Evolutionary conservation across 2,888 invertebrate species (phyloP).

Genomic region (Sarcophaga rosellei): DNA sequence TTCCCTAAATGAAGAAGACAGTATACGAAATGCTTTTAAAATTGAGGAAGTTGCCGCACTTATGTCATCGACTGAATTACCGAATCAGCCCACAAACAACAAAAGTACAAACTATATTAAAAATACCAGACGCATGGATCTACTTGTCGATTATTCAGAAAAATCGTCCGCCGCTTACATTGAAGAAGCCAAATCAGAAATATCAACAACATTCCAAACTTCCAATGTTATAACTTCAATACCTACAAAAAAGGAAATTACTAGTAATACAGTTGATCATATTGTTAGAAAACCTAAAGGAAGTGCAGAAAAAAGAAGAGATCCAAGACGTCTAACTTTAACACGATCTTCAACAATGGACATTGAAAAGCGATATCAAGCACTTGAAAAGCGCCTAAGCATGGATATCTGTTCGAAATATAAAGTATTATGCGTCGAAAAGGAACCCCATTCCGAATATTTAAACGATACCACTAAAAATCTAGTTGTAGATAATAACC

Average conservation of each 20-base stretch:
- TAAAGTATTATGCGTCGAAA: conserved; percentile 17
- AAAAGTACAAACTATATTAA: conserved; percentile 19
- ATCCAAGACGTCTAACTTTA: conserved; percentile 75
- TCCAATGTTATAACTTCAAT: not conserved
- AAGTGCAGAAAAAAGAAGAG: conserved; percentile 71
- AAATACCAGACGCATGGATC: conserved; percentile 70
- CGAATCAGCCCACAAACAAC: not conserved
- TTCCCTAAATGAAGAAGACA: conserved; percentile 76
- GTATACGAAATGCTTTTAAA: conserved; percentile 71
- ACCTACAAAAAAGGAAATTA: conserved; percentile 50
- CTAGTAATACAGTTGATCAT: not conserved
- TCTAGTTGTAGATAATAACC: not conserved
- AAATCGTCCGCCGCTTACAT: conserved; percentile 72
- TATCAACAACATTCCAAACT: conserved; percentile 63
- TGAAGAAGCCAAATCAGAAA: conserved; percentile 72
- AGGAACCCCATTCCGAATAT: not conserved
- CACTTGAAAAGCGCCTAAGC: conserved; percentile 73
- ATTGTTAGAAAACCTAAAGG: conserved; percentile 30
- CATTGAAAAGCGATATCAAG: conserved; percentile 74
- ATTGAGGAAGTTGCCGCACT: conserved; percentile 7
- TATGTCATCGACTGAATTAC: conserved; percentile 27
- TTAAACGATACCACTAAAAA: no score
- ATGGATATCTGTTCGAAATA: conserved; percentile 65
- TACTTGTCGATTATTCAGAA: conserved; percentile 72
- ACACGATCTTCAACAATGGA: conserved; percentile 76